Evolutionary conservation across 1,140 invertebrate genomes (phyloP).

Genomic region (Pseudoatta argentina): DNA sequence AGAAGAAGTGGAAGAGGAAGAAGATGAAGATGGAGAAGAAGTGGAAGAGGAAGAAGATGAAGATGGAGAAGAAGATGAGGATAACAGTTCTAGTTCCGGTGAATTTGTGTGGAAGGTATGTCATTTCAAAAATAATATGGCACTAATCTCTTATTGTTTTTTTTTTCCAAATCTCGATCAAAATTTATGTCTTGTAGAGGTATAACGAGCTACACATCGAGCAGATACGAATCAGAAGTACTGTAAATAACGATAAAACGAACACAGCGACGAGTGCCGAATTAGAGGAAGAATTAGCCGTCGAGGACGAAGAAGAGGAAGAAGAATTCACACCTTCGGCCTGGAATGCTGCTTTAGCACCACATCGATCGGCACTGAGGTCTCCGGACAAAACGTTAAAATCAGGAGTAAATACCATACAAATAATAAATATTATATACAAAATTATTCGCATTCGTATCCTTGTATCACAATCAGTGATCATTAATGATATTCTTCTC

Average conservation of each 20-base stretch:
- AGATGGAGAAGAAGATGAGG: slow-evolving; percentile 78
- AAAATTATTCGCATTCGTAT: slow-evolving; percentile 7
- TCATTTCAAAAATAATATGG: slow-evolving; percentile 15
- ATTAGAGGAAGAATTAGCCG: slow-evolving; percentile 75
- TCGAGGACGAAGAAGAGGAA: slow-evolving; percentile 85
- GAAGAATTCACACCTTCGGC: slow-evolving; percentile 88
- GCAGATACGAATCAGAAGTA: slow-evolving; percentile 68
- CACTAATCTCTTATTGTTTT: not conserved
- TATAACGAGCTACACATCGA: slow-evolving; percentile 78
- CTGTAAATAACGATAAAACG: slow-evolving; percentile 67
- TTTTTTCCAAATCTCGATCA: not conserved
- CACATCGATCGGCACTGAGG: slow-evolving; percentile 87
- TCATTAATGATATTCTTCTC: slow-evolving; percentile 63
- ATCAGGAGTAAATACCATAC: slow-evolving; percentile 80
- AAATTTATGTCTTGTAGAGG: slow-evolving; percentile 68
- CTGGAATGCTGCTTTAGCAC: slow-evolving; percentile 87
- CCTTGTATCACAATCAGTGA: not conserved
- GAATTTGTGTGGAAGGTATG: slow-evolving; percentile 92
- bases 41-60: slow-evolving; percentile 75
- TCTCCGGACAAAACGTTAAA: slow-evolving; percentile 86
- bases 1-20: slow-evolving; percentile 73
- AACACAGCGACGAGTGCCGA: slow-evolving; percentile 79
- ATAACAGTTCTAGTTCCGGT: slow-evolving; percentile 89
- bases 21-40: slow-evolving; percentile 73
- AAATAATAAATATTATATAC: not conserved